Percentiles rank a stretch among this genome's conserved stretches.
Evolutionary conservation across 2,797 vertebrate species (phyloP).

Genomic region (Etheostoma nigrum): DNA sequence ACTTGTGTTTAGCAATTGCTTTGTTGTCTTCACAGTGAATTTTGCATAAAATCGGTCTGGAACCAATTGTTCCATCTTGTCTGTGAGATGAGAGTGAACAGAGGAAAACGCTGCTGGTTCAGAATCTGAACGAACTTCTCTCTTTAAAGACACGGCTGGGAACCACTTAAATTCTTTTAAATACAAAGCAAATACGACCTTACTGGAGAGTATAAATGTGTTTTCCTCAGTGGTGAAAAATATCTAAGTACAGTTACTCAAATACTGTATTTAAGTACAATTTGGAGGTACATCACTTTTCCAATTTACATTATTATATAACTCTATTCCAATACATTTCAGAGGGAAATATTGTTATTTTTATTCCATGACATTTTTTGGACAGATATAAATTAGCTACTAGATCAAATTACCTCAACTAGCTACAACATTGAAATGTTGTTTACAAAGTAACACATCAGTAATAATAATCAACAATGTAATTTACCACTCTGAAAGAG

Average conservation of each 20-base stretch:
- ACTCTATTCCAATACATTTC: neutral
- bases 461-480: neutral
- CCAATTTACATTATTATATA: neutral
- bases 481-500: neutral
- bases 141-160: slow-evolving; percentile 26
- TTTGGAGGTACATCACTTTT: neutral
- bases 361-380: neutral
- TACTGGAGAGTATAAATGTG: slow-evolving; percentile 20
- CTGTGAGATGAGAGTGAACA: slow-evolving; percentile 27
- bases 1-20: slow-evolving; percentile 54
- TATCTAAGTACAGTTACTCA: neutral
- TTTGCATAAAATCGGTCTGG: slow-evolving; percentile 61
- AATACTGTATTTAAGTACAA: neutral
- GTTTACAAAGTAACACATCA: neutral
- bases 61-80: slow-evolving; percentile 54
- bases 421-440: slow-evolving; percentile 2
- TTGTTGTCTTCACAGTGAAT: slow-evolving; percentile 65
- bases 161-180: neutral
- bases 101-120: slow-evolving; percentile 39
- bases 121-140: slow-evolving; percentile 52
- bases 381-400: neutral
- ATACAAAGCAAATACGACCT: slow-evolving; percentile 4
- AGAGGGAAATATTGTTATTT: neutral
- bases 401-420: neutral
- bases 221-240: neutral